Evolutionary conservation across 2,888 invertebrate genomes (phyloP), one percentile per base, ranked within the genome.

Genomic region (Apodemia hepburni): DNA sequence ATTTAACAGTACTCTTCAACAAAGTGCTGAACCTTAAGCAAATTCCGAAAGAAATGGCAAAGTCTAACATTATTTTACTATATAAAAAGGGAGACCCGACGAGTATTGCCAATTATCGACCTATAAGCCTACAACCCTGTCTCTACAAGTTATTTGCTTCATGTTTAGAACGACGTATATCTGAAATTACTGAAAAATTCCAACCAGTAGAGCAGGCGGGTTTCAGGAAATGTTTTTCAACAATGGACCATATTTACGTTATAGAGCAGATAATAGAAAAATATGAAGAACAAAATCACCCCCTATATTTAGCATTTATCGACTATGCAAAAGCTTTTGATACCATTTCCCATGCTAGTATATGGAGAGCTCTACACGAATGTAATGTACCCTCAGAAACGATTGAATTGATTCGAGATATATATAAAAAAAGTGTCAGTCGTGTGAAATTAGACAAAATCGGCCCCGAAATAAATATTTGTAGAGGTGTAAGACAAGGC

Each of bases 1-100:
- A 35, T 35, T 47, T 9, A 47, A 47, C 17, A 47, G 17, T 6
- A 7, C 17, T 47, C 7, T 47, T 47, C 47, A 47, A 47, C 17
- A 17, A 47, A 17, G 17, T 8, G 7, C 17, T 47, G 47, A 7
- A 47, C 17, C 17, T 8, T 17, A 47, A 6, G 17, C 45, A 45
- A n/a, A 45, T 45, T 42, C 45, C 45, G 5, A 38, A 61, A 62
- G 57, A 38, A 33, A 65, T 63, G 69, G 60, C 61, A 18, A 60
- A 61, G 22, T 65, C 65, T 11, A 38, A 63, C 8, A 68, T 65
- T 8, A 65, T 64, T 7, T 33, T 68, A 7, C 22, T 66, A 5
- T 66, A 68, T 35, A 66, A 68, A 45, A 68, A 68, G 60, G 66
- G 66, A 11, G 58, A 64, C 27, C 65, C 60, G 8, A 17, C 58